Conservation (phyloP, 2,888 invertebrate species). For the Malachius bipustulatus region DNA sequence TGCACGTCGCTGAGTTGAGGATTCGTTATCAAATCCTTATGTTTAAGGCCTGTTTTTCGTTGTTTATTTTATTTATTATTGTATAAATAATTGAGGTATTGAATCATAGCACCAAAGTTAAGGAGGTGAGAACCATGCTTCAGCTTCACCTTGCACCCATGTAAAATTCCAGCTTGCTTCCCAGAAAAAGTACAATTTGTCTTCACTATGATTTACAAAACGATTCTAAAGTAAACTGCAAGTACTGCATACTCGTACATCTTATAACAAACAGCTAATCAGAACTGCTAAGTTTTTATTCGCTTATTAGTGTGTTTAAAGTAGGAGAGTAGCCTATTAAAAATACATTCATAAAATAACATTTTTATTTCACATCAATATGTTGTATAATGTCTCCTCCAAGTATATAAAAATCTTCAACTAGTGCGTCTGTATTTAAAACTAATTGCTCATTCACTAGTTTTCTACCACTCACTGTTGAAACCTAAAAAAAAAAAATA, state of each 20-base stretch:
- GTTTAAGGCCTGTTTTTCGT: too few species aligned
- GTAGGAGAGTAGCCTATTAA: neutral
- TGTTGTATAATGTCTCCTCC: constrained; percentile 54
- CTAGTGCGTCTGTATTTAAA: constrained; percentile 51
- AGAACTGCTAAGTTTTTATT: neutral
- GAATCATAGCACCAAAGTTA: too few species aligned
- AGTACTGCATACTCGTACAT: neutral
- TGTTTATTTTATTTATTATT: too few species aligned
- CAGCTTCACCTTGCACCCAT: too few species aligned
- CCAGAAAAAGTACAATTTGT: too few species aligned
- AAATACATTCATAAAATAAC: neutral
- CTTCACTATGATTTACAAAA: too few species aligned
- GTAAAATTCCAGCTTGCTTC: too few species aligned
- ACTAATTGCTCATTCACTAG: constrained; percentile 41
- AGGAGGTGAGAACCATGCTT: too few species aligned
- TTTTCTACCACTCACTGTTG: constrained; percentile 45
- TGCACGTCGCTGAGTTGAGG: too few species aligned
- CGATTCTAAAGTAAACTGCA: too few species aligned
- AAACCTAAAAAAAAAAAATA: constrained; percentile 38
- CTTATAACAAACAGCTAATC: neutral
- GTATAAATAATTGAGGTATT: too few species aligned
- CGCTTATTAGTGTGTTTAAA: neutral
- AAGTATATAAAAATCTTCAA: constrained; percentile 58
- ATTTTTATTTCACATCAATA: constrained; percentile 33
- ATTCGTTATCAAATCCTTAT: too few species aligned